phyloP scores from a whole-genome alignment of 2,888 invertebrate species.

The Cheilosia grossa region DNA sequence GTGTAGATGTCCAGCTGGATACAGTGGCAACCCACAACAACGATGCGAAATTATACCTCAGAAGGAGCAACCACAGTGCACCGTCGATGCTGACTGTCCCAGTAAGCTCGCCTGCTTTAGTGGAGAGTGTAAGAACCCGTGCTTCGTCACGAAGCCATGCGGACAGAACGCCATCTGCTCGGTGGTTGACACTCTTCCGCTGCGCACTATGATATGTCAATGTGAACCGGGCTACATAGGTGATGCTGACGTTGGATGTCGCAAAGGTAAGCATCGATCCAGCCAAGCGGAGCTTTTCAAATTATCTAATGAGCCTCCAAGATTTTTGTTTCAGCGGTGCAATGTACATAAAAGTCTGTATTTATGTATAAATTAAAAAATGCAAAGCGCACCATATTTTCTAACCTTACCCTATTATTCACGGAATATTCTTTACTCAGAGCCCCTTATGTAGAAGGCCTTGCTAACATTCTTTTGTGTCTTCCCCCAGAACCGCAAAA shows the following conservation, averaged over 20 bases:
- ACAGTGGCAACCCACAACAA: conserved; percentile 89
- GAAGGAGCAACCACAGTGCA: conserved; percentile 87
- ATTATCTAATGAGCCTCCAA: conserved; percentile 28
- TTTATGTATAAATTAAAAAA: conserved; percentile 24
- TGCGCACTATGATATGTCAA: conserved; percentile 94
- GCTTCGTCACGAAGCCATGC: conserved; percentile 90
- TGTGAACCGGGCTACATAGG: conserved; percentile 93
- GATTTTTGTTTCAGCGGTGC: conserved; percentile 66
- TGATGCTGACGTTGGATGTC: conserved; percentile 93
- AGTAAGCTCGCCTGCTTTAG: conserved; percentile 92
- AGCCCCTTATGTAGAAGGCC: background rate
- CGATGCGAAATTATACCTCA: conserved; percentile 86
- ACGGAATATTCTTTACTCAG: background rate
- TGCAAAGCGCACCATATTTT: conserved; percentile 48
- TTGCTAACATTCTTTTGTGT: background rate
- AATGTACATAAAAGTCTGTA: conserved; percentile 65
- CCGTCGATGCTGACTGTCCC: conserved; percentile 92
- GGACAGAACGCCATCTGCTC: conserved; percentile 91
- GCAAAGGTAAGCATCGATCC: conserved; percentile 86
- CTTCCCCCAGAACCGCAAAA: conserved; percentile 78
- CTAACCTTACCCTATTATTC: conserved; percentile 37
- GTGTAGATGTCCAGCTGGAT: conserved; percentile 93
- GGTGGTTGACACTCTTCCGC: conserved; percentile 93
- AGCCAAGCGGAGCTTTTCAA: conserved; percentile 7
- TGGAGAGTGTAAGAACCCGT: conserved; percentile 92